These are phyloP conservation scores for Helostoma temminkii DNA, from an alignment of 2,797 vertebrate genomes.

Conservation along the genomic window DNA sequence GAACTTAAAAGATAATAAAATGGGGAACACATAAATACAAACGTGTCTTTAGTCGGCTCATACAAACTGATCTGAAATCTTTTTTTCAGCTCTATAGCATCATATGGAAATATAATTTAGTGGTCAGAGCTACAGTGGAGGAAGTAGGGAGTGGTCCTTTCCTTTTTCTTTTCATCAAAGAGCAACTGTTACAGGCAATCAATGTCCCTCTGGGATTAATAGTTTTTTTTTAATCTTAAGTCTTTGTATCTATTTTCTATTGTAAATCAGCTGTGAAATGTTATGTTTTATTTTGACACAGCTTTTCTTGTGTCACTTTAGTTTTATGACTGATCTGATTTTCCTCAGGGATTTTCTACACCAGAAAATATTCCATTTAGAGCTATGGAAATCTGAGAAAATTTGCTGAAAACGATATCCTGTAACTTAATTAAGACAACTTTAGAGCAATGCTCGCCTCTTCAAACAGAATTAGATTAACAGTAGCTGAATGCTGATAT, in stretches of 20 bases:
- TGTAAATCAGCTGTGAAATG: constrained; percentile 37
- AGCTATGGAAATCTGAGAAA: constrained; percentile 67
- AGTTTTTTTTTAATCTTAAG: no score
- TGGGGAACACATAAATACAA: no score
- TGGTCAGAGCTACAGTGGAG: not conserved
- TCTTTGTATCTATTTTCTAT: constrained; percentile 5
- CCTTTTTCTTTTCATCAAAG: no score
- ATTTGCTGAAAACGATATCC: constrained; percentile 82
- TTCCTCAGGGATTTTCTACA: constrained; percentile 73
- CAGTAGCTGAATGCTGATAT: constrained; percentile 80
- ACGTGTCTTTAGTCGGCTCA: no score
- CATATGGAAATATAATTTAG: not conserved
- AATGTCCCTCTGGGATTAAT: no score
- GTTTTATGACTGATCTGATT: constrained; percentile 78
- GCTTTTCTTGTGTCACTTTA: constrained; percentile 67
- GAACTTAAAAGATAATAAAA: no score
- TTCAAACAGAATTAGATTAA: constrained; percentile 79
- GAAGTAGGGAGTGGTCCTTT: no score
- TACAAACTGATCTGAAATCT: not conserved
- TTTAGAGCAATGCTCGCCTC: constrained; percentile 76
- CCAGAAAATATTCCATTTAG: constrained; percentile 69
- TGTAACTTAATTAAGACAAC: constrained; percentile 79
- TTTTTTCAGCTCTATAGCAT: not conserved
- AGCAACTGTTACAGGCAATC: no score
- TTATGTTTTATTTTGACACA: constrained; percentile 72